Evolutionary conservation across 2,797 vertebrate genomes (phyloP), one percentile per base, ranked within the genome.

Genomic region (Alca torda): DNA sequence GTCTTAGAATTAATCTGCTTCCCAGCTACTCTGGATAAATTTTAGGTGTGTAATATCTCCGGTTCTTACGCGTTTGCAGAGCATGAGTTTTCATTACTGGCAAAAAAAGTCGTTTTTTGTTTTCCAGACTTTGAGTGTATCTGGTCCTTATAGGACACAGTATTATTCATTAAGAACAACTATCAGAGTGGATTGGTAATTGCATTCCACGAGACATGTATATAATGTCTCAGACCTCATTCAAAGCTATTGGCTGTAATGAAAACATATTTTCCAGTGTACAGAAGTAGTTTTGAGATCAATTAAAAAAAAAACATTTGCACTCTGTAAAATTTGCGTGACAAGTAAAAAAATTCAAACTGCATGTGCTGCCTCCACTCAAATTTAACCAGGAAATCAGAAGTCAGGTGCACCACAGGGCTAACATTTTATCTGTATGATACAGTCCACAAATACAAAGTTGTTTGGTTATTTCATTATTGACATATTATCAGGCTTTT

Each of bases 131-230:
- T 45, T 69, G 46, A 69, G n/a, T 37, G n/a, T 35, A 50, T 35
- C n/a, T 28, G n/a, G 17, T 37, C 18, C n/a, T 50, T 28, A 15
- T 20, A 69, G 24, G 46, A 37, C 46, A 37, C n/a, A 37, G 45
- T 35, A 50, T 50, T 18, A 30, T 50, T 45, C 23, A 43, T 45
- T 50, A 50, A 35, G n/a, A 37, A 69, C 46, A 50, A 19, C n/a
- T 37, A 37, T 14, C 46, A 50, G 16, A 68, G 20, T 46, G 46
- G 33, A 30, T 18, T 43, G 16, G 35, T 43, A 57, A 17, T 5
- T 37, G 3, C 43, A 65, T 51, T 67, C 33, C 16, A 0, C 16
- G 11, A 64, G 31, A 69, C 56, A 30, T 0, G 0, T 20, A 45
- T 53, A 57, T 63, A 67, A 31, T 54, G 8, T 67, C n/a, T 61